Base-by-base conservation (phyloP, 2,113 vertebrate species). In the Hyla sarda region DNA sequence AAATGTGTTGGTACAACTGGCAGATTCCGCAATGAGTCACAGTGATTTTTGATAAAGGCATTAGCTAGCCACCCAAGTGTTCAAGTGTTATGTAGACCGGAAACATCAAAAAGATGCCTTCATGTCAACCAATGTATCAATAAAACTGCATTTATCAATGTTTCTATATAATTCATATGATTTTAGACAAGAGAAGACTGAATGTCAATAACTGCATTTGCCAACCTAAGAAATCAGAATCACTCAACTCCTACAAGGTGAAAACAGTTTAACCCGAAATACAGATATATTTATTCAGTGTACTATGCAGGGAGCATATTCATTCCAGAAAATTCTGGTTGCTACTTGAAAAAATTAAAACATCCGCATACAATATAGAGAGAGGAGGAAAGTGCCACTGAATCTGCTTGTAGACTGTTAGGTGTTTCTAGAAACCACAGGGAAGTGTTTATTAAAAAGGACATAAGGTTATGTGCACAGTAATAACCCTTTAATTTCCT, bases 401-500 rank as follows among this genome's bases (percentile, higher is more conserved):
- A 81, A 81, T 62, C 56, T 28, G 34, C 41, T 81, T 47, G 25
- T 81, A 65, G n/a, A 62, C 78, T 19, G 14, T 17, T 65, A 81
- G 56, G 78, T 62, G 56, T 81, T 65, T 65, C 78, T 47, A 45
- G 34, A 62, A 81, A 81, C 37, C 78, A 65, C 78, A 47, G 25
- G 37, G 78, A 81, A 47, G 78, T 81, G 78, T 81, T 81, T 81
- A 81, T 81, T 81, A 81, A 81, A 37, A 28, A 41, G 56, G 78
- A 81, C 78, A 81, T 28, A 65, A 45, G 78, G 52, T 81, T 81
- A 81, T 81, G 78, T 62, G 78, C 56, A 65, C 52, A 62, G 78
- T 47, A 62, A 65, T 81, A 81, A 81, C 78, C 78, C 78, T 81
- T 81, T 81, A 45, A 81, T 81, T 81, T 81, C 58, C 56, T 65